Conservation (phyloP, 2,113 vertebrate genomes). For the Bettongia penicillata region DNA sequence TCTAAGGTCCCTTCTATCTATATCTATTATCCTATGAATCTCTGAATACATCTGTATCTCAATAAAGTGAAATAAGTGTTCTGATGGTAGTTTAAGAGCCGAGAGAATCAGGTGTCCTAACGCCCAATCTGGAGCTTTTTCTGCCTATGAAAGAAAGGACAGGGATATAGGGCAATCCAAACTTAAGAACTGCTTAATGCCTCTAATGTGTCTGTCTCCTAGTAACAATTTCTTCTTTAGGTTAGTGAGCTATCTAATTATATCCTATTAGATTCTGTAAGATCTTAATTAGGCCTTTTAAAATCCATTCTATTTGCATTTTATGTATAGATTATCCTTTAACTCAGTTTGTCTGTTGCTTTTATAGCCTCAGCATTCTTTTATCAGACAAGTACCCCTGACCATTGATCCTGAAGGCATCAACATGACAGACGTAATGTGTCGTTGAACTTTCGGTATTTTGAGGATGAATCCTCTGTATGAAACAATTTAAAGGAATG, state of each 20-base stretch:
- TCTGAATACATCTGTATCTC: fast-evolving
- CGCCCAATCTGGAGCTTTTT: neutral
- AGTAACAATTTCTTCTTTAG: constrained; percentile 28
- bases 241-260: constrained; percentile 1
- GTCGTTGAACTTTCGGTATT: constrained; percentile 45
- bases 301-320: constrained; percentile 25
- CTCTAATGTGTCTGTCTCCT: constrained; percentile 18
- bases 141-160: constrained; percentile 22
- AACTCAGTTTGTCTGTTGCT: constrained; percentile 34
- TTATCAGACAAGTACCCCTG: constrained; percentile 25
- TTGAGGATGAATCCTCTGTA: constrained; percentile 51
- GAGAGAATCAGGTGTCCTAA: neutral
- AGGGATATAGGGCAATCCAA: constrained; percentile 28
- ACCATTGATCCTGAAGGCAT: constrained; percentile 54
- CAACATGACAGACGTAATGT: constrained; percentile 37
- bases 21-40: neutral
- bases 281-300: constrained; percentile 49
- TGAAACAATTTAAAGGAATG: constrained; percentile 39
- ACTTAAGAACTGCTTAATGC: neutral
- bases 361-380: constrained; percentile 37
- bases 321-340: constrained; percentile 35
- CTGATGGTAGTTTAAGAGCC: neutral
- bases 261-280: neutral
- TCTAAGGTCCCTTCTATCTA: neutral
- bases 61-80: neutral